These are phyloP conservation scores for Typhlichthys subterraneus DNA, from an alignment of 2,797 vertebrate genomes.

Conservation along the genomic window DNA sequence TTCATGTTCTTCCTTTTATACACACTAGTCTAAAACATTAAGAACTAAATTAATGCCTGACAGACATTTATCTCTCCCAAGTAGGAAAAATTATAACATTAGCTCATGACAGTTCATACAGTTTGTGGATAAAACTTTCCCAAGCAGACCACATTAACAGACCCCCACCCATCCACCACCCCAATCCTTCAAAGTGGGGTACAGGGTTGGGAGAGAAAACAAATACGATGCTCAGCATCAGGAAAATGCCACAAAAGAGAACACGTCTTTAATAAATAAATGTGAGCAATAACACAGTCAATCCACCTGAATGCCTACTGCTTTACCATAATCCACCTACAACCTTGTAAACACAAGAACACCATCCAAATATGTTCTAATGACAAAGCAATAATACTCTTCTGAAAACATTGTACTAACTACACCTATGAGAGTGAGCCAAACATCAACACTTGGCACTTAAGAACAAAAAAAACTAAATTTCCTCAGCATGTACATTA, in stretches of 20 bases:
- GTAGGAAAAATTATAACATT: constrained; percentile 54
- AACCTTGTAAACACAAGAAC: constrained; percentile 65
- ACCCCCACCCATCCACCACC: constrained; percentile 28
- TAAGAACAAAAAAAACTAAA: constrained; percentile 63
- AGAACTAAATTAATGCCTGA: constrained; percentile 69
- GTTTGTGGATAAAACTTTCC: constrained; percentile 40
- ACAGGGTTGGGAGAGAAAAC: constrained; percentile 45
- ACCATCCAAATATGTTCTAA: constrained; percentile 54
- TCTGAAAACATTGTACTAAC: constrained; percentile 58
- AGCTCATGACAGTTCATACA: constrained; percentile 54
- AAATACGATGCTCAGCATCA: constrained; percentile 56
- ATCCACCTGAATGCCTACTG: constrained; percentile 45
- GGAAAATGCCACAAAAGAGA: constrained; percentile 49
- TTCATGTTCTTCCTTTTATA: constrained; percentile 58
- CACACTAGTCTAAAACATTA: constrained; percentile 60
- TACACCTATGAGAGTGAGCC: constrained; percentile 60
- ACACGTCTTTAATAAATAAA: constrained; percentile 54
- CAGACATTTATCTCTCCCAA: constrained; percentile 56
- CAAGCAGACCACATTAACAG: constrained; percentile 66
- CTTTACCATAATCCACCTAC: constrained; percentile 35
- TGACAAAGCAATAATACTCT: constrained; percentile 58
- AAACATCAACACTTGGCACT: constrained; percentile 73
- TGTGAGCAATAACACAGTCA: constrained; percentile 48
- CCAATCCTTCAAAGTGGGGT: constrained; percentile 31
- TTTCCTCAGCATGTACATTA: constrained; percentile 74